A percentile compares a stretch with the other conserved stretches of the same genome.
phyloP scores from a whole-genome alignment of 2,888 invertebrate genomes.

The Cheilosia pagana region DNA sequence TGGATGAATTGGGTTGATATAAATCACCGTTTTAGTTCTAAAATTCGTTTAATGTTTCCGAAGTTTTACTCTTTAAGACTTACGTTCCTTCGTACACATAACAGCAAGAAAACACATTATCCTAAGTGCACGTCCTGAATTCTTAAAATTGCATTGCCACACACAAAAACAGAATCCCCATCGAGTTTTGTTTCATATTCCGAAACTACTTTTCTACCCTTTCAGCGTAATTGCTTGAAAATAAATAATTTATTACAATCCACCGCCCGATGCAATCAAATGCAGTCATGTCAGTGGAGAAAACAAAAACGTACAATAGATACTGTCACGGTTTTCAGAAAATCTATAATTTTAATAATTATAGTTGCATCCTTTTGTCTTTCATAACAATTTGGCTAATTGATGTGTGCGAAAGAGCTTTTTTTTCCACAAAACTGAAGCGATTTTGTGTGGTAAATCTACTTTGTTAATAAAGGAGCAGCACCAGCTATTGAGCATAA shows the following conservation, averaged over 20 bases:
- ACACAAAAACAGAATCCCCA: too few species aligned
- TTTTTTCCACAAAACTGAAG: conserved; percentile 10
- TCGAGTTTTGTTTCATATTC: not conserved
- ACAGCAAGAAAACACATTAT: not conserved
- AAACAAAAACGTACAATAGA: not conserved
- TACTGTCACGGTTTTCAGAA: too few species aligned
- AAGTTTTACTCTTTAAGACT: not conserved
- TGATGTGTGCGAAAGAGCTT: conserved; percentile 16
- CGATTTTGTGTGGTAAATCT: conserved; percentile 38
- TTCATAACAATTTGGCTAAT: conserved; percentile 51
- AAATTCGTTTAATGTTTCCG: too few species aligned
- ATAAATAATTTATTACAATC: conserved; percentile 15
- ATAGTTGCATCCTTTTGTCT: conserved; percentile 44
- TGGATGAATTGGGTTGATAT: too few species aligned
- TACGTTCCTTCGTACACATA: not conserved
- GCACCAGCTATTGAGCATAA: conserved; percentile 4
- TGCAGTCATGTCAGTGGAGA: conserved; percentile 21
- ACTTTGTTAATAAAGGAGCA: conserved; percentile 32
- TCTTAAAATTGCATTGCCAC: too few species aligned
- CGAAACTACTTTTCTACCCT: not conserved
- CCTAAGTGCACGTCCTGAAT: not conserved
- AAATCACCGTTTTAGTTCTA: too few species aligned
- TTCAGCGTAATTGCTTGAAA: conserved; percentile 19
- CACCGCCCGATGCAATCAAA: conserved; percentile 32
- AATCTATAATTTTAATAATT: too few species aligned